These are phyloP conservation scores for Pteronotus mesoamericanus DNA, from an alignment of 2,797 vertebrate species.

Conservation along the genomic window DNA sequence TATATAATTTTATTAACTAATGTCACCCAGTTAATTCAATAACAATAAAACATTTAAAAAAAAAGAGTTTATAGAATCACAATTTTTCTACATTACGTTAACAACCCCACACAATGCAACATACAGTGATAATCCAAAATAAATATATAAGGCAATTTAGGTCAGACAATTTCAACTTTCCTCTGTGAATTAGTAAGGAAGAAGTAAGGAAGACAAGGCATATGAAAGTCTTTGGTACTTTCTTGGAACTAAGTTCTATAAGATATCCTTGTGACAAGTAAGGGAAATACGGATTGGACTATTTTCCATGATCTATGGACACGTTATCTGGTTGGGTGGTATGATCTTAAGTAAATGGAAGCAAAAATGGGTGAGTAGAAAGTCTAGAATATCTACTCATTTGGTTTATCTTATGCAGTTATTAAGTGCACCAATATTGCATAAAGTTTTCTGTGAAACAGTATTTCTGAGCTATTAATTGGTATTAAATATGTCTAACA, in stretches of 20 bases:
- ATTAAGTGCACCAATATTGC: background rate
- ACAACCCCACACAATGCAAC: background rate
- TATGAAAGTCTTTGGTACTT: background rate
- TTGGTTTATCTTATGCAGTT: background rate
- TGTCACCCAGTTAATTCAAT: background rate
- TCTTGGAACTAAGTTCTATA: background rate
- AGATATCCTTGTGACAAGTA: background rate
- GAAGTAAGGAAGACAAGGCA: background rate
- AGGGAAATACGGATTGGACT: background rate
- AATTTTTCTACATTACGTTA: background rate
- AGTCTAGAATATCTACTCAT: background rate
- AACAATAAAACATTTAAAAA: background rate
- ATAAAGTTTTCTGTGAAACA: background rate
- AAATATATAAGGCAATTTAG: constrained; percentile 1
- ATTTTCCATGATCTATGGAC: background rate
- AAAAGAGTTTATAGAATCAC: background rate
- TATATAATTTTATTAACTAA: background rate
- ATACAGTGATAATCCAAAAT: background rate
- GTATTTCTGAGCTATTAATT: background rate
- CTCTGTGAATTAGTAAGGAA: background rate
- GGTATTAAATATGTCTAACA: background rate
- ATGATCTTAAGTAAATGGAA: background rate
- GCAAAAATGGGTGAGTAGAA: background rate
- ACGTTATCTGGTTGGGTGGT: background rate
- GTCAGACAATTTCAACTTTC: background rate